Evolutionary conservation across 2,888 invertebrate genomes (phyloP).

Genomic region (Hydroisotoma schaefferi): DNA sequence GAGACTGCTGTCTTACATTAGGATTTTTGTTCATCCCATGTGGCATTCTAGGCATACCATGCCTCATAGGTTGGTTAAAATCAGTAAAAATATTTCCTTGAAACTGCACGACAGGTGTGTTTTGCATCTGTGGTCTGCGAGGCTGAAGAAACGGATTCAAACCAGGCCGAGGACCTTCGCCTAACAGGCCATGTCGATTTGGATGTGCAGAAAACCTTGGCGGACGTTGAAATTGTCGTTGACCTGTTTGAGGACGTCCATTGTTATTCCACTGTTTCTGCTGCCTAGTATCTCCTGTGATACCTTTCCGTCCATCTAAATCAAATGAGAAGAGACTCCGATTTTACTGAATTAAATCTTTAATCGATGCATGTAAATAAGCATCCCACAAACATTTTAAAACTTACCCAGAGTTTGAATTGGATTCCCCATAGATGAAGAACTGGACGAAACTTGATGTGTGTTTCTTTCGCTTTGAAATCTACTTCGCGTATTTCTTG

Average conservation of each 20-base stretch:
- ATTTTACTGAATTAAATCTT: neutral
- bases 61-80: constrained; percentile 42
- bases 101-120: constrained; percentile 32
- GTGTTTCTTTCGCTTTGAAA: constrained; percentile 45
- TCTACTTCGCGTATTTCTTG: constrained; percentile 34
- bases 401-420: constrained; percentile 42
- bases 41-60: too few species aligned
- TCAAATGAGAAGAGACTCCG: neutral
- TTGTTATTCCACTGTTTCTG: constrained; percentile 9
- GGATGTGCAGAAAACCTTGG: constrained; percentile 15
- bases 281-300: neutral
- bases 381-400: neutral
- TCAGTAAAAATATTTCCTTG: constrained; percentile 41
- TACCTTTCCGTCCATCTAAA: neutral
- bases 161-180: constrained; percentile 1
- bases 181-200: constrained; percentile 17
- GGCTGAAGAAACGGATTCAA: constrained; percentile 9
- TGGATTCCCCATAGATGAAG: constrained; percentile 21
- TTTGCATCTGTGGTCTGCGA: constrained; percentile 15
- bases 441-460: constrained; percentile 17
- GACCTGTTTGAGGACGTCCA: constrained; percentile 1
- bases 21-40: too few species aligned
- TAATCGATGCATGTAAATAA: neutral
- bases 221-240: constrained; percentile 16
- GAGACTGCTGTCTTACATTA: too few species aligned